These are phyloP conservation scores for Spondyliosoma cantharus DNA, from an alignment of 2,797 vertebrate genomes.

Conservation along the genomic window DNA sequence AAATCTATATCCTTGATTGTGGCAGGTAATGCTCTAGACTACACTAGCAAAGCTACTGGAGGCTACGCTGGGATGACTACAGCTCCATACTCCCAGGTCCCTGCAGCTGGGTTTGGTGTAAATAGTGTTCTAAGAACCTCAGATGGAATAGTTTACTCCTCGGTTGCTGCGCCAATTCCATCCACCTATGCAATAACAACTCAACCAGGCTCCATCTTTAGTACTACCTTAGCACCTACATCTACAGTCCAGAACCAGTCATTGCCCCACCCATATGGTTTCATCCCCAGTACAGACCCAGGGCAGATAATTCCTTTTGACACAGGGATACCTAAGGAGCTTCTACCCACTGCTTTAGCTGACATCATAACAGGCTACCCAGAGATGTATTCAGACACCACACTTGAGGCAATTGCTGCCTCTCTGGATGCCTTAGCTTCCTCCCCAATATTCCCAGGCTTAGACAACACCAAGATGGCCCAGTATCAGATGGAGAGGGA, in stretches of 20 bases:
- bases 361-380: constrained; percentile 90
- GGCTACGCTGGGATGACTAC: constrained; percentile 87
- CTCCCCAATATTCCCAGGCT: constrained; percentile 88
- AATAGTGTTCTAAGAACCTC: constrained; percentile 92
- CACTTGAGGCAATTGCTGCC: constrained; percentile 85
- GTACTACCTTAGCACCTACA: constrained; percentile 76
- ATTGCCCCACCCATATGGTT: constrained; percentile 88
- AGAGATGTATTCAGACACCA: constrained; percentile 90
- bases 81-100: constrained; percentile 89
- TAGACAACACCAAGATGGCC: constrained; percentile 94
- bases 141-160: constrained; percentile 96
- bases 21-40: constrained; percentile 98
- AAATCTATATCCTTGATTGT: constrained; percentile 80
- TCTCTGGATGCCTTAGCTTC: constrained; percentile 89
- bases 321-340: constrained; percentile 86
- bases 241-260: constrained; percentile 87
- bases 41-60: constrained; percentile 94
- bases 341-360: constrained; percentile 85
- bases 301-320: constrained; percentile 86
- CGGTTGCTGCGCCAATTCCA: constrained; percentile 91
- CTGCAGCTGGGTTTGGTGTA: constrained; percentile 87
- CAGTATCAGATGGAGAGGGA: constrained; percentile 96
- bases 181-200: constrained; percentile 97
- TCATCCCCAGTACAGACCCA: constrained; percentile 87
- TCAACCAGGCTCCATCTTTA: constrained; percentile 97